Conservation (phyloP, 2,888 invertebrate genomes). For the Brenthis hecate region DNA sequence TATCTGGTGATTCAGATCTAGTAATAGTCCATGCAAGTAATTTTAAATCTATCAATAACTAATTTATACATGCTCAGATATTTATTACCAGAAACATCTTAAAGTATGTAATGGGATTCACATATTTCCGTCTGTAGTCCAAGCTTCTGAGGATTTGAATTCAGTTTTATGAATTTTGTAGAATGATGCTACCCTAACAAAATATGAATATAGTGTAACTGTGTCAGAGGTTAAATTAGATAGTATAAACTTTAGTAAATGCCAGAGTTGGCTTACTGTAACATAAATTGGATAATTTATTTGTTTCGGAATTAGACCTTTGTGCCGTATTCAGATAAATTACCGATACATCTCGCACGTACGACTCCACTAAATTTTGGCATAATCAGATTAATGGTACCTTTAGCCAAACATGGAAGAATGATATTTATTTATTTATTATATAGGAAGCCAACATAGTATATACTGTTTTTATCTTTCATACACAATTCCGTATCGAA, state of each 20-base stretch:
- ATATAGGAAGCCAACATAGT: no score
- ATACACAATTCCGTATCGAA: no score
- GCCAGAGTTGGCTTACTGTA: no score
- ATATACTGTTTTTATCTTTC: no score
- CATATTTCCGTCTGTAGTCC: not conserved
- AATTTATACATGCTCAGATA: not conserved
- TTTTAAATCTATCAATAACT: constrained; percentile 1
- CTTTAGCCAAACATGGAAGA: no score
- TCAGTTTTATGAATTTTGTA: not conserved
- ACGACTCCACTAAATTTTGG: no score
- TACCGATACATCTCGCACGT: no score
- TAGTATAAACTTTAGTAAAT: constrained; percentile 3
- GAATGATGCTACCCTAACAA: not conserved
- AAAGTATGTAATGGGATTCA: not conserved
- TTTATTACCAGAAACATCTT: not conserved
- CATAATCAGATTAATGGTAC: no score
- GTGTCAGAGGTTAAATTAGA: not conserved
- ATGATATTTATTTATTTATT: no score
- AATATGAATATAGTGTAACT: constrained; percentile 3
- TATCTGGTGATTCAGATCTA: not conserved
- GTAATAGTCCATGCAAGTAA: not conserved
- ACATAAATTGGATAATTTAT: no score
- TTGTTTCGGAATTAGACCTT: no score
- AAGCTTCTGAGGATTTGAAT: not conserved
- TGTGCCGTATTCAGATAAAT: no score